Evolutionary conservation across 2,797 vertebrate species (phyloP), one percentile per base, ranked within the genome.

Genomic region (Numenius phaeopus): DNA sequence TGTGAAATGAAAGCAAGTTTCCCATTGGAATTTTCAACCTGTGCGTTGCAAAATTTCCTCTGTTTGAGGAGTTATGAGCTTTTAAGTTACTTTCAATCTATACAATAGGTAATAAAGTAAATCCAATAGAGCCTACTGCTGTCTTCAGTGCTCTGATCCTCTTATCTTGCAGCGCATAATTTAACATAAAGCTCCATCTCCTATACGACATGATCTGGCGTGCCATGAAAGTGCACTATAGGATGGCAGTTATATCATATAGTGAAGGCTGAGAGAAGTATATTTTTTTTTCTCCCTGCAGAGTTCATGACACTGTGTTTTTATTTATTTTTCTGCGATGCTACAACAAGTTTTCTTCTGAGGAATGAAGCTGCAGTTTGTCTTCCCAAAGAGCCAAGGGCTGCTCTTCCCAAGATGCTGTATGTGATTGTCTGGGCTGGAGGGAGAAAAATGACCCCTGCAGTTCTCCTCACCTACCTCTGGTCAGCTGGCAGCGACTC

Each of bases 91-190:
- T 87, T 91, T 42, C 65, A 58, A 75, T 94, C 81, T 71, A 80
- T 87, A 80, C 52, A 87, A 70, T 57, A 94, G 46, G 64, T 72
- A 92, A 86, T 91, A 83, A 94, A 96, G 34, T 89, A 90, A 96
- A 96, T 87, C 83, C 27, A 94, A 7, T 89, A 96, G 85, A 5
- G 11, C 57, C 90, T 95, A 65, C 78, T 2, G 4, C 78, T 86
- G 57, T 81, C 65, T 88, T 85, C 44, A 71, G 46, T 39, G 24
- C 50, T 93, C 40, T 81, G 90, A 87, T 92, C 42, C 52, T 91
- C 78, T 93, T 80, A 32, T n/a, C 67, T 96, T 87, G 49, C 64
- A 65, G 81, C 2, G 47, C 75, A 87, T 96, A 92, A 89, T 86
- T 94, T 94, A 96, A 94, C 78, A 83, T 87, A 75, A 85, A 87